These are phyloP conservation scores for Falcunculus frontatus DNA, from an alignment of 2,113 vertebrate species.

Conservation along the genomic window DNA sequence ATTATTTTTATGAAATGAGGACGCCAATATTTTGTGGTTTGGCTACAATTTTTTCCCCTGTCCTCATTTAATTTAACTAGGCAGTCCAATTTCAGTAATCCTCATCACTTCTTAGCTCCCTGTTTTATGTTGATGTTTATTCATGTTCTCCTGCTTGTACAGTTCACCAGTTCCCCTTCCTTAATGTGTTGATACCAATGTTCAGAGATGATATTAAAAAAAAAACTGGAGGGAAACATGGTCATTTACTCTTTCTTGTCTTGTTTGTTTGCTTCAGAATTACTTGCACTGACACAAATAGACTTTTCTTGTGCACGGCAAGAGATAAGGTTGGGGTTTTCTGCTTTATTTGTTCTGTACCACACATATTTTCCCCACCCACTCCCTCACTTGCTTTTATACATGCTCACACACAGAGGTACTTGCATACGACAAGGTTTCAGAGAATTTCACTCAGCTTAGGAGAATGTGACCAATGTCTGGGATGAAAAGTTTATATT, in stretches of 20 bases:
- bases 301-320: background rate
- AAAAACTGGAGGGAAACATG: background rate
- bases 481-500: constrained; percentile 40
- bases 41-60: background rate
- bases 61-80: background rate
- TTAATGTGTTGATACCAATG: background rate
- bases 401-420: background rate
- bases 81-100: background rate
- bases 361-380: constrained; percentile 58
- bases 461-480: constrained; percentile 38
- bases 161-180: background rate
- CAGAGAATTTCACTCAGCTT: constrained; percentile 44
- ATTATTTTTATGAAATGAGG: background rate
- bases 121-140: constrained; percentile 7
- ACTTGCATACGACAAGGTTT: background rate
- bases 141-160: background rate
- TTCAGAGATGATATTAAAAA: background rate
- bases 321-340: constrained; percentile 42
- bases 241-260: background rate
- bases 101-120: background rate
- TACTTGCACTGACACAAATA: constrained; percentile 9
- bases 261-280: constrained; percentile 23
- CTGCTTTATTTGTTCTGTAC: constrained; percentile 37
- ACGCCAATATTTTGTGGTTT: background rate
- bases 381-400: constrained; percentile 19